Base-by-base conservation (phyloP, 1,140 invertebrate genomes). In the Cardiocondyla obscurior region DNA sequence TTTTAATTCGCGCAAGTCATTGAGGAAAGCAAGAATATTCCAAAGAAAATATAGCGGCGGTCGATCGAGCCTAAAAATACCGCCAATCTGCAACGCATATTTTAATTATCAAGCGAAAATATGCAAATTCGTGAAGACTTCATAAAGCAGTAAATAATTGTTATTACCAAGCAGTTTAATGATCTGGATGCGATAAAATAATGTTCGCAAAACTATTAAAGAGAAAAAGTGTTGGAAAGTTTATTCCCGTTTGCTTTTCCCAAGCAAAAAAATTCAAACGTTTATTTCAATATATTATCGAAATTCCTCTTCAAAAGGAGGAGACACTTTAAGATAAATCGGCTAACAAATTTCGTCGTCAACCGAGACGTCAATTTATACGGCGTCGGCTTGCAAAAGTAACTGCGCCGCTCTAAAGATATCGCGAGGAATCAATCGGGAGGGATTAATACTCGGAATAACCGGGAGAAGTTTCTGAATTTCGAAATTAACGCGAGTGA, bases 1-100 rank as follows among this genome's bases (percentile, higher is more conserved):
- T 74, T 76, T 14, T 62, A 76, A 33, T 49, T 76, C 28, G 39
- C n/a, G 39, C n/a, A 19, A 76, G 62, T 74, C n/a, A 39, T 33
- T 0, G 36, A 22, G 33, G 12, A 42, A 14, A 62, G 62, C 62
- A 44, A 46, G 8, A 62, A 46, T 3, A 19, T 33, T 57, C 2
- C 16, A 16, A 3, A 22, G 2, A 46, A 28, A 25, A 33, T 60
- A 60, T 30, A 44, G 25, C 16, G 6, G 3, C 28, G 28, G 0
- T 44, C 55, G 28, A 44, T 62, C 42, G 14, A 49, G 19, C 14
- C 12, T n/a, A 28, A 46, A 62, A 74, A 74, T 62, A 60, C 28
- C 1, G n/a, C 25, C 19, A 49, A 3, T 46, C 14, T 62, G 4
- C 22, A 5, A n/a, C 19, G 14, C 1, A n/a, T 42, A 73, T 73